Conservation (phyloP, 2,888 invertebrate species). For the Cheilosia pagana region DNA sequence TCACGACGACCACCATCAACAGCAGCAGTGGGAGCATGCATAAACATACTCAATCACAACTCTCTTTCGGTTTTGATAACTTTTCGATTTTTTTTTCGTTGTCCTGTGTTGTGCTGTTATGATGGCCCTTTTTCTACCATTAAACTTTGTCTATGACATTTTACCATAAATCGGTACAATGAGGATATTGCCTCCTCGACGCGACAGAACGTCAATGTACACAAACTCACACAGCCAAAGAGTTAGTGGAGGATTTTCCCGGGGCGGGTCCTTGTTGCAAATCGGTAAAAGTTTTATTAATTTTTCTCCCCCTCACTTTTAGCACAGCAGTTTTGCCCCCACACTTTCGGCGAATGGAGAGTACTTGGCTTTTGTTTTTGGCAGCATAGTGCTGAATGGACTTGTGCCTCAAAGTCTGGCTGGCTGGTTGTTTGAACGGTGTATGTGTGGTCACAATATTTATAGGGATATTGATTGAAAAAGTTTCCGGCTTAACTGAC, state of each 20-base stretch:
- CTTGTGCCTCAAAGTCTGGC: constrained; percentile 9
- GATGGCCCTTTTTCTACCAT: constrained; percentile 61
- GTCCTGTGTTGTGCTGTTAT: constrained; percentile 13
- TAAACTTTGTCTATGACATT: constrained; percentile 75
- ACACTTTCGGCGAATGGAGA: too few relatives aligned
- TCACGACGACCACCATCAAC: neutral
- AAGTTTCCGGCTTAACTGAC: constrained; percentile 67
- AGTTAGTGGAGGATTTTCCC: constrained; percentile 9
- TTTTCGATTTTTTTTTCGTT: constrained; percentile 34
- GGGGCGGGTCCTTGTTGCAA: constrained; percentile 42
- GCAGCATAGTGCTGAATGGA: constrained; percentile 28
- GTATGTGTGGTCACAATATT: constrained; percentile 54
- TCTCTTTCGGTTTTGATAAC: constrained; percentile 65
- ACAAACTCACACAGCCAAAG: neutral
- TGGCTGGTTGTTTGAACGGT: constrained; percentile 18
- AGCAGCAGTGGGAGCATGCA: constrained; percentile 53
- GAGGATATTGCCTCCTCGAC: constrained; percentile 62
- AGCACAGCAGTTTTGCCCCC: neutral
- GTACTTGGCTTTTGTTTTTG: constrained; percentile 55
- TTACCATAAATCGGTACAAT: constrained; percentile 73
- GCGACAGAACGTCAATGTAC: constrained; percentile 43
- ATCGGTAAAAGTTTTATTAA: constrained; percentile 73
- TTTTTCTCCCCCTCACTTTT: constrained; percentile 39
- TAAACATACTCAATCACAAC: constrained; percentile 71
- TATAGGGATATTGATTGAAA: constrained; percentile 73